These are phyloP conservation scores for Beaufortia kweichowensis DNA, from an alignment of 2,113 vertebrate genomes.

Conservation along the genomic window DNA sequence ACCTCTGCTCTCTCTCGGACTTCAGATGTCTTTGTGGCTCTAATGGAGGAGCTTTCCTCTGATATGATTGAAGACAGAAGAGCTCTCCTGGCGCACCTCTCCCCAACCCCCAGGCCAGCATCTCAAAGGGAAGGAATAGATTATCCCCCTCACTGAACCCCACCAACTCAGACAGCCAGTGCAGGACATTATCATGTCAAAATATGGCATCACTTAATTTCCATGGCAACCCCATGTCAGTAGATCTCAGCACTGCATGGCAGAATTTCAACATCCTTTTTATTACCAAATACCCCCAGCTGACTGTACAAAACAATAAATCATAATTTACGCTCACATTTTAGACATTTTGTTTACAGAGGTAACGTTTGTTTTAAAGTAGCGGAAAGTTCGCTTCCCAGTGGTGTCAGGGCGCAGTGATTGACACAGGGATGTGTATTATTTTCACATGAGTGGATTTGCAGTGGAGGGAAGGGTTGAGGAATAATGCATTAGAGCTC, in stretches of 20 bases:
- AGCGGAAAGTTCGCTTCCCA: constrained; percentile 24
- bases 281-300: constrained; percentile 18
- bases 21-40: constrained; percentile 59
- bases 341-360: constrained; percentile 1
- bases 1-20: constrained; percentile 55
- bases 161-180: constrained; percentile 53
- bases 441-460: constrained; percentile 55
- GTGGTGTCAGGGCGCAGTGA: constrained; percentile 30
- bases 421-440: constrained; percentile 52
- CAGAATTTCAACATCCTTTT: constrained; percentile 34
- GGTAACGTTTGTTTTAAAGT: constrained; percentile 6
- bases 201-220: constrained; percentile 55
- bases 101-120: constrained; percentile 48
- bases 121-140: constrained; percentile 61
- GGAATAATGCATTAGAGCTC: constrained; percentile 54
- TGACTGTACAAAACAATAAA: neutral
- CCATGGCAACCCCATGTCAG: constrained; percentile 43
- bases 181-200: constrained; percentile 53
- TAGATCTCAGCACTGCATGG: constrained; percentile 22
- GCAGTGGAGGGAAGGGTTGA: constrained; percentile 36
- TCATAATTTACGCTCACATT: neutral
- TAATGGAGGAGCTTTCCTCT: constrained; percentile 60
- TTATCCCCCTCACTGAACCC: constrained; percentile 54
- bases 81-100: constrained; percentile 53
- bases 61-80: constrained; percentile 62